These are phyloP conservation scores for Urophycis tenuis DNA, from an alignment of 2,797 vertebrate species.

Conservation along the genomic window DNA sequence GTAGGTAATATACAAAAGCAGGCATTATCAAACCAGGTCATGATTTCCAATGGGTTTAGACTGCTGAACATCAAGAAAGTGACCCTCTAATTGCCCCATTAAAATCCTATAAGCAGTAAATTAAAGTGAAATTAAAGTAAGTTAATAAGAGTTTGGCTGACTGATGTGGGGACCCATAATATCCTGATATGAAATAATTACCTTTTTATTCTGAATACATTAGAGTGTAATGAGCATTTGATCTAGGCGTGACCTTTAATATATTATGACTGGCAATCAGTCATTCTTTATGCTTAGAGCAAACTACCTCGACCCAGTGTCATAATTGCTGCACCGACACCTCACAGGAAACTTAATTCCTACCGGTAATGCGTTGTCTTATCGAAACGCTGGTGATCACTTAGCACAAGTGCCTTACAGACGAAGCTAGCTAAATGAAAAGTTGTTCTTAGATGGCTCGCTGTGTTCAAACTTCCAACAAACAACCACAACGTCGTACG, in stretches of 20 bases:
- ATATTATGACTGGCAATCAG: constrained; percentile 35
- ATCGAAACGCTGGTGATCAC: neutral
- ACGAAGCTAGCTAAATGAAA: neutral
- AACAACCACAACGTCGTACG: neutral
- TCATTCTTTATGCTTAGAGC: constrained; percentile 29
- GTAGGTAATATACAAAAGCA: neutral
- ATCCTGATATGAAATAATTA: constrained; percentile 26
- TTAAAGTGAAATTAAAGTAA: constrained; percentile 20
- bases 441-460: neutral
- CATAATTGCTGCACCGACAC: neutral
- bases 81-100: constrained; percentile 22
- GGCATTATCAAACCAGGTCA: constrained; percentile 6
- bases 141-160: constrained; percentile 32
- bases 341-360: neutral
- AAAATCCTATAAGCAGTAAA: constrained; percentile 23
- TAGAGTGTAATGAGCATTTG: constrained; percentile 25
- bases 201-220: constrained; percentile 32
- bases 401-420: neutral
- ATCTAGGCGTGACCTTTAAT: constrained; percentile 31
- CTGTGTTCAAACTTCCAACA: neutral
- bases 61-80: constrained; percentile 21
- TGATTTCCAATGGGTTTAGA: constrained; percentile 4
- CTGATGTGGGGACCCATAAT: constrained; percentile 20
- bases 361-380: neutral
- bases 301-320: neutral